Evolutionary conservation across 2,888 invertebrate genomes (phyloP).

Genomic region (Monopis laevigella): DNA sequence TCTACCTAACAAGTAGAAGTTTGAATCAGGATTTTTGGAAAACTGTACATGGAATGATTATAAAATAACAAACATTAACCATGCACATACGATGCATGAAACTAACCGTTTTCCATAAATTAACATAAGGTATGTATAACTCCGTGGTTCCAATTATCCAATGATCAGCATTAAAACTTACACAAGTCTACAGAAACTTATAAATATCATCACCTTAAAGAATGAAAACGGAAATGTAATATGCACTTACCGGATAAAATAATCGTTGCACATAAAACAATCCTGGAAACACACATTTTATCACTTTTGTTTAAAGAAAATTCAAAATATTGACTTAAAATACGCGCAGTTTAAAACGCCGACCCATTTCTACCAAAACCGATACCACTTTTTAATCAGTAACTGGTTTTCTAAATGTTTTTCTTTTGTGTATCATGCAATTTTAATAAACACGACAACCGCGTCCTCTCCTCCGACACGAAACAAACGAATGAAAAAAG

Average conservation of each 20-base stretch:
- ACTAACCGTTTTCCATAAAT: too few relatives aligned
- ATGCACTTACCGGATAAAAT: conserved; percentile 49
- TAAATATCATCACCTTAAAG: conserved; percentile 3
- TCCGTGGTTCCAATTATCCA: too few relatives aligned
- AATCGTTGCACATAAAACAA: conserved; percentile 38
- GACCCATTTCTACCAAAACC: conserved; percentile 2
- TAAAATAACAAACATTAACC: too few relatives aligned
- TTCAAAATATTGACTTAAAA: conserved; percentile 1
- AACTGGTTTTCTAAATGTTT: not conserved
- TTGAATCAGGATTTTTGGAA: too few relatives aligned
- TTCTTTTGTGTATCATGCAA: conserved; percentile 1
- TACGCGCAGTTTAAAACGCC: not conserved
- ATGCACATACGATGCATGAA: too few relatives aligned
- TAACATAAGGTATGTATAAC: too few relatives aligned
- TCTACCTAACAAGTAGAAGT: too few relatives aligned
- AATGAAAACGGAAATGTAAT: not conserved
- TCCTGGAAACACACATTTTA: conserved; percentile 44
- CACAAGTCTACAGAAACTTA: not conserved
- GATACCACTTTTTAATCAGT: not conserved
- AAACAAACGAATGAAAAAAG: too few relatives aligned
- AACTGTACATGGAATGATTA: too few relatives aligned
- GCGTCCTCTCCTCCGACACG: too few relatives aligned
- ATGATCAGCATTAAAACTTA: too few relatives aligned
- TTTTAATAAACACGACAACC: too few relatives aligned
- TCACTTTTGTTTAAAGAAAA: not conserved